phyloP scores from a whole-genome alignment of 2,113 vertebrate genomes.

The Sylvietta virens region DNA sequence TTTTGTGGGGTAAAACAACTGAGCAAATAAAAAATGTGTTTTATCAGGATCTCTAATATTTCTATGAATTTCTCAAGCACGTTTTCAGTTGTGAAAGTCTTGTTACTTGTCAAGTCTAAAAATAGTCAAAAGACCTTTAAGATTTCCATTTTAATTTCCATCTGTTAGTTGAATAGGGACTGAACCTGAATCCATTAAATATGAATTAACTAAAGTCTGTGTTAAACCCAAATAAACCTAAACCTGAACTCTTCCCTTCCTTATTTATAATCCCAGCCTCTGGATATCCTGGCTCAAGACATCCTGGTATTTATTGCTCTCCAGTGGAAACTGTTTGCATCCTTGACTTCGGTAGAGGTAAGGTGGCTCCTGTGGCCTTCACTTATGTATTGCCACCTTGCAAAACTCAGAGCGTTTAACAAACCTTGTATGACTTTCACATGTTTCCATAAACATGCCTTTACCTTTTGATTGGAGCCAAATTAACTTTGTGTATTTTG shows the following conservation, averaged over 20 bases:
- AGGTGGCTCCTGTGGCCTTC: not conserved
- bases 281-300: not conserved
- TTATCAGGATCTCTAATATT: not conserved
- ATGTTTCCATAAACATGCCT: not conserved
- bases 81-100: not conserved
- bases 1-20: not conserved
- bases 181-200: not conserved
- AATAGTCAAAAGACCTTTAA: not conserved
- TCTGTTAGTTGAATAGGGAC: not conserved
- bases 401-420: not conserved
- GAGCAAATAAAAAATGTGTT: not conserved
- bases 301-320: not conserved
- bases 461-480: not conserved
- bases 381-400: accelerated
- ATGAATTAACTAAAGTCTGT: not conserved
- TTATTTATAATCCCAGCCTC: not conserved
- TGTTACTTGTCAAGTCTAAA: not conserved
- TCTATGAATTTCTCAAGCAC: not conserved
- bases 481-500: not conserved
- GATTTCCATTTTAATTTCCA: not conserved
- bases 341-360: not conserved
- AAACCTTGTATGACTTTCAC: not conserved
- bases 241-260: not conserved
- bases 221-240: not conserved
- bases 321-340: not conserved